A percentile compares a stretch with the other conserved stretches of the same genome.
Conservation (phyloP, 1,140 invertebrate genomes). For the Potamilus streckersoni region DNA sequence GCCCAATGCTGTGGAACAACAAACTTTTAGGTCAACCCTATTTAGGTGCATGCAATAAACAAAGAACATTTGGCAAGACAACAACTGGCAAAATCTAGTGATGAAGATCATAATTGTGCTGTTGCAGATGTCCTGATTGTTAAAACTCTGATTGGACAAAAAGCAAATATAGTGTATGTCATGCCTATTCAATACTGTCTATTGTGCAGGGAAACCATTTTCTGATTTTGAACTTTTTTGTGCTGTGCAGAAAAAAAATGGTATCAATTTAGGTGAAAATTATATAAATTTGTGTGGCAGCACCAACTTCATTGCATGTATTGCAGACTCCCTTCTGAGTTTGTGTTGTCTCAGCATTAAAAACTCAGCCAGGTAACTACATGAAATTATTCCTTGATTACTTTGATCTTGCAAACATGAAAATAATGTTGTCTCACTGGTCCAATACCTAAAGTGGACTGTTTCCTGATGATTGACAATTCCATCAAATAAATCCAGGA, state of each 20-base stretch:
- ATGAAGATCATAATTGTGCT: no score
- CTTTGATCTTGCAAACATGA: no score
- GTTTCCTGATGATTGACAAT: conserved; percentile 8
- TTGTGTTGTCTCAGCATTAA: conserved; percentile 1
- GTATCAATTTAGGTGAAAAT: background rate
- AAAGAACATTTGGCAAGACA: no score
- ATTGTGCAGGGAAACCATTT: background rate
- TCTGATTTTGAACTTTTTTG: background rate
- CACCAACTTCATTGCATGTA: background rate
- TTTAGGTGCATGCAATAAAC: no score
- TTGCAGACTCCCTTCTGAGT: background rate
- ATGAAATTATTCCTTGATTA: no score
- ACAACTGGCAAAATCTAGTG: no score
- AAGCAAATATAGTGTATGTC: background rate
- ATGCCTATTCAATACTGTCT: background rate
- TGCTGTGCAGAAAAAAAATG: background rate
- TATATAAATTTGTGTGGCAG: background rate
- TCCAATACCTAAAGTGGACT: conserved; percentile 4
- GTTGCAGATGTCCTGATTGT: no score
- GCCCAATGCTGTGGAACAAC: no score
- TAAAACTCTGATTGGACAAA: background rate
- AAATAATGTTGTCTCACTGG: background rate
- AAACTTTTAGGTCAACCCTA: no score
- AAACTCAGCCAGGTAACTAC: background rate
- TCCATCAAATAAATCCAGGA: conserved; percentile 18